A percentile compares a stretch with the other conserved stretches of the same genome.
Conservation (phyloP, 35 echinoderm and acorn worm genomes). For the Heliocidaris erythrogramma region DNA sequence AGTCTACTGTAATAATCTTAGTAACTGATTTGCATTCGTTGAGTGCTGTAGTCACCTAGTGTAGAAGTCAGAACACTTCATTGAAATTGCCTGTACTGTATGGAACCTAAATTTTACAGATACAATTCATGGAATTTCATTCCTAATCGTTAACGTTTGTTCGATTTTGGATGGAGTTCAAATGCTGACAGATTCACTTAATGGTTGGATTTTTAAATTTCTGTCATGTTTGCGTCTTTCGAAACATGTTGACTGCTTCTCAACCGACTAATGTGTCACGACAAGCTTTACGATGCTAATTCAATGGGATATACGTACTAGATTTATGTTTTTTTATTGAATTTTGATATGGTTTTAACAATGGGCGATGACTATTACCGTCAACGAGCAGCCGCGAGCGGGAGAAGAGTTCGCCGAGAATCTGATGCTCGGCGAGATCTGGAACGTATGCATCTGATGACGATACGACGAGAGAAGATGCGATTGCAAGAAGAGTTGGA, state of each 20-base stretch:
- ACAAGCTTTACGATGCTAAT: neutral
- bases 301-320: neutral
- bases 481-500: constrained; percentile 80
- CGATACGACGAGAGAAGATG: constrained; percentile 85
- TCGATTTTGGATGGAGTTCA: neutral
- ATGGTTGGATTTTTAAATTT: neutral
- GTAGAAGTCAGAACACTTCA: neutral
- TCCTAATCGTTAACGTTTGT: neutral
- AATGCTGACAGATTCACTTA: neutral
- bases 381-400: neutral
- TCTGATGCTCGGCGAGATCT: constrained; percentile 63
- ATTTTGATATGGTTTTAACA: constrained; percentile 16
- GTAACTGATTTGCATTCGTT: neutral
- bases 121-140: neutral
- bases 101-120: neutral
- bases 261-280: neutral
- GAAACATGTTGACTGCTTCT: neutral
- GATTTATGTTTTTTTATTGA: neutral
- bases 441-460: constrained; percentile 82
- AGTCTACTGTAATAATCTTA: neutral
- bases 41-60: neutral
- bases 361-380: constrained; percentile 5
- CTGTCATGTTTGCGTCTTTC: neutral
- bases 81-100: neutral
- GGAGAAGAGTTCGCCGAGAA: neutral